phyloP scores from a whole-genome alignment of 2,797 vertebrate species.

The Rhinella marina region DNA sequence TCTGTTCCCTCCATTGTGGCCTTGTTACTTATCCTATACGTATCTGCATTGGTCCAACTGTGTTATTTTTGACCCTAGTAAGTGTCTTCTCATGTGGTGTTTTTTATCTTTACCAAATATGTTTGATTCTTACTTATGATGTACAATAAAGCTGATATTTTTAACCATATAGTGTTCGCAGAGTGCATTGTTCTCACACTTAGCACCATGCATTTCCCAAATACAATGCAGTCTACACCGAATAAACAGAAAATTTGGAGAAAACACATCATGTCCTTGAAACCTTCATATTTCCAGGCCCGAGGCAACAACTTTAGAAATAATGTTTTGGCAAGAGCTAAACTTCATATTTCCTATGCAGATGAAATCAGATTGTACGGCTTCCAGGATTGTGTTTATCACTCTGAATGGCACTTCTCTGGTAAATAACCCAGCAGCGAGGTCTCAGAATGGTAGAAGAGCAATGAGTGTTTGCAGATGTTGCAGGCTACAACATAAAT shows the following conservation, averaged over 20 bases:
- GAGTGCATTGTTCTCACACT: too few species aligned
- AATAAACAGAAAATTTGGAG: not conserved
- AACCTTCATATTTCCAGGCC: constrained; percentile 5
- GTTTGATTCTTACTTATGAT: too few species aligned
- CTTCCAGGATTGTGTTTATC: constrained; percentile 48
- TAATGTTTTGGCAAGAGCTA: constrained; percentile 3
- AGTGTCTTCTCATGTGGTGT: too few species aligned
- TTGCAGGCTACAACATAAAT: constrained; percentile 56
- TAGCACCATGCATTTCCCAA: not conserved
- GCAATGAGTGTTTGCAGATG: constrained; percentile 51
- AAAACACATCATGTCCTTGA: not conserved
- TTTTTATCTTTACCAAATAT: too few species aligned
- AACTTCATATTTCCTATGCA: constrained; percentile 42
- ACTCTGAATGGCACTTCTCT: constrained; percentile 48
- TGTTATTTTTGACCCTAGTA: too few species aligned
- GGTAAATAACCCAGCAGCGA: constrained; percentile 49
- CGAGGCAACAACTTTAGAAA: not conserved
- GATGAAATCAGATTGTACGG: constrained; percentile 37
- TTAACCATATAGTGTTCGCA: too few species aligned
- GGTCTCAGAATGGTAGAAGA: constrained; percentile 41
- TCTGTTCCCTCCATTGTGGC: too few species aligned
- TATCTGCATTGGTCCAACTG: too few species aligned
- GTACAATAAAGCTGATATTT: too few species aligned
- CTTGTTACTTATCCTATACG: too few species aligned
- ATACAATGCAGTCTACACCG: not conserved